These are phyloP conservation scores for Pegea sp. DNA, from an alignment of 23 tunicate species.

Conservation along the genomic window DNA sequence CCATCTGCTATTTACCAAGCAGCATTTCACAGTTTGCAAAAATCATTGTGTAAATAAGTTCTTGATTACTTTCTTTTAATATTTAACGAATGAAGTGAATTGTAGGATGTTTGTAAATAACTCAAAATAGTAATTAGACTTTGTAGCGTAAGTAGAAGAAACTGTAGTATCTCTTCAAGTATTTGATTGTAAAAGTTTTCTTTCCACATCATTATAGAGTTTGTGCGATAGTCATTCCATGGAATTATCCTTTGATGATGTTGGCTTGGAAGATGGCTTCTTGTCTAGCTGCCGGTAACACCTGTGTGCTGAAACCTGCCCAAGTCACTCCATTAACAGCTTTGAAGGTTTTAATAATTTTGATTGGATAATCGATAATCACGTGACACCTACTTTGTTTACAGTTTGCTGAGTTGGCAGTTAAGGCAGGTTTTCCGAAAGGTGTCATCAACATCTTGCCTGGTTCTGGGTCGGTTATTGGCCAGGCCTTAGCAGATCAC, in stretches of 20 bases:
- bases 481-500: constrained; percentile 88
- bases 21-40: too few relatives aligned
- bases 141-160: too few relatives aligned
- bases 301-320: constrained; percentile 86
- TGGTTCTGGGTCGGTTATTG: constrained; percentile 82
- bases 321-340: constrained; percentile 94
- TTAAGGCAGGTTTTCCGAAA: constrained; percentile 86
- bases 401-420: constrained; percentile 89
- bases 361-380: not conserved
- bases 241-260: constrained; percentile 97
- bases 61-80: too few relatives aligned
- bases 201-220: too few relatives aligned
- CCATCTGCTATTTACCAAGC: too few relatives aligned
- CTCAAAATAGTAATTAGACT: too few relatives aligned
- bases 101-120: too few relatives aligned
- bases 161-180: too few relatives aligned
- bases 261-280: constrained; percentile 99
- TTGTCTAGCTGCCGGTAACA: constrained; percentile 90
- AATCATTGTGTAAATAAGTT: too few relatives aligned
- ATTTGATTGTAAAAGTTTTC: too few relatives aligned
- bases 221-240: constrained; percentile 89
- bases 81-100: too few relatives aligned
- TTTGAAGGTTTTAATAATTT: constrained; percentile 28
- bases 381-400: not conserved
- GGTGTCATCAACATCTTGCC: constrained; percentile 94